Evolutionary conservation across 2,113 vertebrate species (phyloP).

Genomic region (Perognathus longimembris): DNA sequence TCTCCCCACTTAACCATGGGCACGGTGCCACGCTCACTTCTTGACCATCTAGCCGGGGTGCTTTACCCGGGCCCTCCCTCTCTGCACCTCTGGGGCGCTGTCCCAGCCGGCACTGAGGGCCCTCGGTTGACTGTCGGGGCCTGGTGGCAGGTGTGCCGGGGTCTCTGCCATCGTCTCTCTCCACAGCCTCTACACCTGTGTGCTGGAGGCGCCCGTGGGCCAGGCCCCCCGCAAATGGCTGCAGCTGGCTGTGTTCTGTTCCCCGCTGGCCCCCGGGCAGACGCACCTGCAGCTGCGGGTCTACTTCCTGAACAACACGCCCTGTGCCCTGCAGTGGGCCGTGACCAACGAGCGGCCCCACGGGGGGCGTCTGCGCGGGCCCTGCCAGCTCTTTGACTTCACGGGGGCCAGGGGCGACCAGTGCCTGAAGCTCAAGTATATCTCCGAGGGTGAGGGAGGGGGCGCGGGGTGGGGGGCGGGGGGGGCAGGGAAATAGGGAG

Average conservation of each 20-base stretch:
- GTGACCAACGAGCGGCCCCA: constrained; percentile 77
- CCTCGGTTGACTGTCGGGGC: neutral
- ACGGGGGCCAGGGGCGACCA: constrained; percentile 73
- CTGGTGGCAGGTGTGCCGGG: neutral
- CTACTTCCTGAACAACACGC: constrained; percentile 82
- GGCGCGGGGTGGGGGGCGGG: rapidly evolving
- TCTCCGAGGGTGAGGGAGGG: constrained; percentile 78
- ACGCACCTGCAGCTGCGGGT: constrained; percentile 76
- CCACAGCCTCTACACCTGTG: constrained; percentile 78
- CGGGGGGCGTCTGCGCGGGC: constrained; percentile 67
- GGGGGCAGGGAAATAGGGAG: rapidly evolving
- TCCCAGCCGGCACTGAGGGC: neutral
- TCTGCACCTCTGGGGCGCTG: neutral
- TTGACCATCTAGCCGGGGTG: rapidly evolving
- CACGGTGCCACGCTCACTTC: neutral
- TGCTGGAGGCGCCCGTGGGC: constrained; percentile 31
- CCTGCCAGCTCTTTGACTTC: constrained; percentile 82
- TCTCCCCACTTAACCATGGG: neutral
- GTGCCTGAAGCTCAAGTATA: constrained; percentile 79
- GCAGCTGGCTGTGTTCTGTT: constrained; percentile 79
- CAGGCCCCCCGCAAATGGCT: constrained; percentile 73
- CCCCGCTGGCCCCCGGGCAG: constrained; percentile 68
- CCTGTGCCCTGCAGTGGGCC: constrained; percentile 82
- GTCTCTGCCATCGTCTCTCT: neutral
- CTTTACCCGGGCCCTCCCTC: neutral